Evolutionary conservation across 92 coral and sea anemone genomes (phyloP).

Genomic region (Chrysogorgia sp.): DNA sequence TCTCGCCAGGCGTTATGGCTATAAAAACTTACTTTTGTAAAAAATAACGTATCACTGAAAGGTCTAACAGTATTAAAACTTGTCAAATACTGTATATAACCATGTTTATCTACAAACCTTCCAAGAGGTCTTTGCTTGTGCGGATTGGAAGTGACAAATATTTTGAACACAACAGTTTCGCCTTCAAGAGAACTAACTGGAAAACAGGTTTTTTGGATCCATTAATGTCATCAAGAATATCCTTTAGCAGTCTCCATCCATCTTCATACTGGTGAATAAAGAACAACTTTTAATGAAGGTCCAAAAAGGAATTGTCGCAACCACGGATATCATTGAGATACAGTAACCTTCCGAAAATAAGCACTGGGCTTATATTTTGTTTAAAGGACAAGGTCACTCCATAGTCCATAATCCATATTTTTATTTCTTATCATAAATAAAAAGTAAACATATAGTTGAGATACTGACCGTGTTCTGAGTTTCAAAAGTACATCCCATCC

Average conservation of each 20-base stretch:
- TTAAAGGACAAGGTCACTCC: too few species aligned
- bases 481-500: too few species aligned
- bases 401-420: too few species aligned
- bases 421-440: too few species aligned
- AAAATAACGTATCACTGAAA: too few species aligned
- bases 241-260: conserved; percentile 71
- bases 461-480: too few species aligned
- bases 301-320: neutral
- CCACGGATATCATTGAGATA: neutral
- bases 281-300: neutral
- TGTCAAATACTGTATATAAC: too few species aligned
- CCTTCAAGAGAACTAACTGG: conserved; percentile 65
- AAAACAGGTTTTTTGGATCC: conserved; percentile 52
- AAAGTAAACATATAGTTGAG: too few species aligned
- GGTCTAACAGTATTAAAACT: neutral
- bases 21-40: too few species aligned
- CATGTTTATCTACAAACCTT: conserved; percentile 47
- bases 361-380: too few species aligned
- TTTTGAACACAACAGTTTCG: conserved; percentile 57
- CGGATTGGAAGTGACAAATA: conserved; percentile 59
- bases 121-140: conserved; percentile 30
- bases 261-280: conserved; percentile 68
- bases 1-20: too few species aligned
- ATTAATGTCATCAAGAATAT: conserved; percentile 62
- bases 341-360: neutral